Base-by-base conservation (phyloP, 2,113 vertebrate species). In the Crotophaga sulcirostris region DNA sequence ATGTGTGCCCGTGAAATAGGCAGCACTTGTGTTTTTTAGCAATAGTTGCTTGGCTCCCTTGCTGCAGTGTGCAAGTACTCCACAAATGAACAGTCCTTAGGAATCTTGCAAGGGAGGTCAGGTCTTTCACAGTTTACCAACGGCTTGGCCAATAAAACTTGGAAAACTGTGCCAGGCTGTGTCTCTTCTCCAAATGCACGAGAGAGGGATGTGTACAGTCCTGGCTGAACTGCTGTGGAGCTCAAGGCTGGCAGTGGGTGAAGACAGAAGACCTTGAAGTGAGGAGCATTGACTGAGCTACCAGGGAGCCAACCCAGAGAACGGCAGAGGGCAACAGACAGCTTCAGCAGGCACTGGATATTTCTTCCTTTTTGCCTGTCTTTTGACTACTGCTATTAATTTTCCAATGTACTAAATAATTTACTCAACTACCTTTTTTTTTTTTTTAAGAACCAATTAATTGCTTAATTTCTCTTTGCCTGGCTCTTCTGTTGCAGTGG, bases 381-480 rank as follows among this genome's bases (percentile, higher is more conserved):
- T 84, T 87, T 66, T 90, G 82, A 33, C 33, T 42, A 20, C 26
- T 82, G 44, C 21, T 82, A 23, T 75, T 88, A 87, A 59, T 93
- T 95, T 96, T 72, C 42, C 45, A 9, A 2, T 88, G 49, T 66
- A 70, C 19, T 82, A 90, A 84, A 90, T 91, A 7, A 95, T 93
- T 91, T 91, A 75, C 47, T 33, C 55, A 72, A 58, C 60, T 82
- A 16, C 15, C 14, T 28, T 42, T 55, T 55, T 17, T 31, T 55
- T 44, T 64, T 63, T 75, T 33, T 24, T 5, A 86, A 84, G 54
- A 94, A 29, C 62, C 67, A 95, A 92, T 96, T 93, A 97, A 95
- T 96, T 96, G 87, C 93, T 77, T 96, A 88, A 96, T 96, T 97
- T 96, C 87, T 64, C 80, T 91, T 93, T 94, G 73, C 92, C 69